Percentiles rank a stretch among this genome's conserved stretches.
Evolutionary conservation across 2,113 vertebrate genomes (phyloP).

Genomic region (Clarias batrachus): DNA sequence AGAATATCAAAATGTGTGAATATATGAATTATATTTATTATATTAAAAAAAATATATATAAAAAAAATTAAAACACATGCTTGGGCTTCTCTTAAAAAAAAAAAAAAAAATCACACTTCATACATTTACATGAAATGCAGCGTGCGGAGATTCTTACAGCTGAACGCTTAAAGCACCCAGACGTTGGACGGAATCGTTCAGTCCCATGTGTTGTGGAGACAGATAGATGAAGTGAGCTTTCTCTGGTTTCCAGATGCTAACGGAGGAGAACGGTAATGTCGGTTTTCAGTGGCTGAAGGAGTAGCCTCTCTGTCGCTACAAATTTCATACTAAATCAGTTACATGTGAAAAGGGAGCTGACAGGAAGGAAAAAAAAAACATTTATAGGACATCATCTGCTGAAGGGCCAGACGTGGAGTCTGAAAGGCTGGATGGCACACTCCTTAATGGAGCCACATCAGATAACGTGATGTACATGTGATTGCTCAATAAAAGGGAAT

Average conservation of each 20-base stretch:
- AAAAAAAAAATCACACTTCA: neutral
- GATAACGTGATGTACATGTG: neutral
- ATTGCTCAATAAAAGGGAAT: neutral
- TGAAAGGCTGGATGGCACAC: slow-evolving; percentile 5
- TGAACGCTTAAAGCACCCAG: neutral
- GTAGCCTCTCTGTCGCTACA: slow-evolving; percentile 26
- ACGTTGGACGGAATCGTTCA: neutral
- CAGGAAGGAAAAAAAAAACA: neutral
- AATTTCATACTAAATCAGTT: slow-evolving; percentile 25
- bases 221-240: slow-evolving; percentile 19
- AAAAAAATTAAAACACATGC: neutral
- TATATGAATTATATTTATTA: too few relatives aligned
- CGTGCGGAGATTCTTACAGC: neutral
- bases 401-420: neutral
- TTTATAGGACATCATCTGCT: neutral
- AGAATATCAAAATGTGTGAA: neutral
- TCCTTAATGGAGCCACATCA: neutral
- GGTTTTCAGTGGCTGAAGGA: slow-evolving; percentile 35
- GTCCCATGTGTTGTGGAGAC: slow-evolving; percentile 12
- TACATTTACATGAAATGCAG: neutral
- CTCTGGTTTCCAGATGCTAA: slow-evolving; percentile 11
- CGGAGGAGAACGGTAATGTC: neutral
- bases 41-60: too few relatives aligned
- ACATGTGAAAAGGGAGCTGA: neutral
- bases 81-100: neutral